A percentile compares a stretch with the other conserved stretches of the same genome.
Conservation (phyloP, 2,797 vertebrate species). For the Lerista edwardsae region DNA sequence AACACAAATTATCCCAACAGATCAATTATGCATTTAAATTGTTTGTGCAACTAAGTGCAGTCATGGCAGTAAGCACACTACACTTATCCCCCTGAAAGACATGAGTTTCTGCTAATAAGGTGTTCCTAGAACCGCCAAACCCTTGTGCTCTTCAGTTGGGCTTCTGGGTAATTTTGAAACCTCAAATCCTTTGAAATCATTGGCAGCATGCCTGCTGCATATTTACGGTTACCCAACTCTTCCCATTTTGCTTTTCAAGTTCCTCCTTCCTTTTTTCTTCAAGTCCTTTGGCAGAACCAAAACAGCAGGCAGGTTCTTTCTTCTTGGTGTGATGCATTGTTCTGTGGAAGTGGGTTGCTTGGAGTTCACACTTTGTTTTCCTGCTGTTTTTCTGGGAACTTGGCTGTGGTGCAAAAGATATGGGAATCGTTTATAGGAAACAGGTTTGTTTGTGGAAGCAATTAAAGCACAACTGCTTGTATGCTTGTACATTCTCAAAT, state of each 20-base stretch:
- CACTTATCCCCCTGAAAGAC: conserved; percentile 33
- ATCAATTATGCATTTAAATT: conserved; percentile 36
- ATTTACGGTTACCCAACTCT: conserved; percentile 57
- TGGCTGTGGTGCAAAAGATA: conserved; percentile 63
- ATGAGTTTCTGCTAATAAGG: conserved; percentile 41
- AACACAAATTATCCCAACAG: background rate
- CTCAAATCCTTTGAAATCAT: conserved; percentile 65
- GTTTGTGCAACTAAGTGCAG: conserved; percentile 37
- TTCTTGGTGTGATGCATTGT: conserved; percentile 57
- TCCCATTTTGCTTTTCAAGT: conserved; percentile 57
- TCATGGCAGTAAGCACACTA: conserved; percentile 49
- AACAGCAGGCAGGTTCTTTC: conserved; percentile 2
- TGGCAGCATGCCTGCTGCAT: conserved; percentile 50
- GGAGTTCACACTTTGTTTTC: conserved; percentile 74
- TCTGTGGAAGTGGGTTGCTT: conserved; percentile 69
- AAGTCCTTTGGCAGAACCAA: conserved; percentile 46
- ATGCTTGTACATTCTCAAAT: conserved; percentile 37
- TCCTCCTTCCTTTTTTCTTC: conserved; percentile 64
- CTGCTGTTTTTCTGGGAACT: conserved; percentile 68
- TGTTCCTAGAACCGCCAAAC: conserved; percentile 56
- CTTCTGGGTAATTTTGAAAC: conserved; percentile 55
- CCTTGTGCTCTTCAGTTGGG: conserved; percentile 50
- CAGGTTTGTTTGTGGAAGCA: conserved; percentile 65
- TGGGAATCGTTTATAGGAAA: conserved; percentile 63
- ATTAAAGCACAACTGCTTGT: conserved; percentile 42